phyloP scores from a whole-genome alignment of 2,113 vertebrate species.

The Urocolius indicus region DNA sequence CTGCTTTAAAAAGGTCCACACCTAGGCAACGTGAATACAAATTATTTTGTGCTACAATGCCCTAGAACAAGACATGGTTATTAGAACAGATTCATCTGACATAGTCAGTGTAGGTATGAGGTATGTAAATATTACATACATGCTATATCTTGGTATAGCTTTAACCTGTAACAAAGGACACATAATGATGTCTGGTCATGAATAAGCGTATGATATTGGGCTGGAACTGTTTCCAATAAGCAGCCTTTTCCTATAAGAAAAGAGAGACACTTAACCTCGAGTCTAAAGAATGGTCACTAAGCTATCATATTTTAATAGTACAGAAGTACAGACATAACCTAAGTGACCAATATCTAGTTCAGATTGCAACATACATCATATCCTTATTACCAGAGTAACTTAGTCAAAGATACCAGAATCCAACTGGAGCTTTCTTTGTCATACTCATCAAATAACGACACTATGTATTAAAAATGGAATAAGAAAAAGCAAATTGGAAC shows the following conservation, averaged over 20 bases:
- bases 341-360: not conserved
- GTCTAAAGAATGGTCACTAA: not conserved
- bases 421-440: not conserved
- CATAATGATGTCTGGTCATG: not conserved
- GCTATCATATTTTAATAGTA: not conserved
- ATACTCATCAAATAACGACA: not conserved
- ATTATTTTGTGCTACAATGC: not conserved
- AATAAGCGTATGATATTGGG: not conserved
- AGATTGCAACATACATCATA: not conserved
- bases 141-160: not conserved
- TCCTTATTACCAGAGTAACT: not conserved
- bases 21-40: not conserved
- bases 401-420: not conserved
- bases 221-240: not conserved
- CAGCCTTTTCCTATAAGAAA: not conserved
- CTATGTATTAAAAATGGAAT: not conserved
- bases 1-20: not conserved
- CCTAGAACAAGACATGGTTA: not conserved
- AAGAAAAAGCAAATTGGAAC: not conserved
- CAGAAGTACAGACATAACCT: not conserved
- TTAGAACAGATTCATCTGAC: not conserved
- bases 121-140: not conserved
- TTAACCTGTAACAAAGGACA: not conserved
- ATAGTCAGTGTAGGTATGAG: not conserved
- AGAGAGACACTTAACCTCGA: not conserved